phyloP scores from a whole-genome alignment of 2,797 vertebrate genomes.

The Eutrigla gurnardus region DNA sequence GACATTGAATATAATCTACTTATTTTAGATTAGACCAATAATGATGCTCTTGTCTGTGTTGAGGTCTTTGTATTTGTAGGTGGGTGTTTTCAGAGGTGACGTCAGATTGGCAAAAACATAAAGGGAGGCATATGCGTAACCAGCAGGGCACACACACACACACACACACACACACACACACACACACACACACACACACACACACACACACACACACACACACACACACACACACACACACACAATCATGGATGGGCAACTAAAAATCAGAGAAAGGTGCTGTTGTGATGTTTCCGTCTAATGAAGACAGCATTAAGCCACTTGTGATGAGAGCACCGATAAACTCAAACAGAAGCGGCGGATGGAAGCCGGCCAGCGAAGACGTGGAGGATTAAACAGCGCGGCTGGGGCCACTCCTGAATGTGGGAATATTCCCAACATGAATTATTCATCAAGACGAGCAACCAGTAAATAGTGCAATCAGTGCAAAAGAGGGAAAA shows the following conservation, averaged over 20 bases:
- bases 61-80: not conserved
- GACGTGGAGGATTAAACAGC: conserved; percentile 6
- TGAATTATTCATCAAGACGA: conserved; percentile 38
- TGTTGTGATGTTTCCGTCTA: conserved; percentile 5
- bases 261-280: conserved; percentile 6
- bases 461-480: conserved; percentile 1
- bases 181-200: conserved; percentile 11
- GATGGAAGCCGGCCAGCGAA: not conserved
- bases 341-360: not conserved
- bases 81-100: conserved; percentile 3
- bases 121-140: no score
- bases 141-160: not conserved
- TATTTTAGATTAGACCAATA: not conserved
- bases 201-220: conserved; percentile 2
- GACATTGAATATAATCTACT: not conserved
- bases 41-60: not conserved
- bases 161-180: conserved; percentile 8
- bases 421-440: not conserved
- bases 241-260: not conserved
- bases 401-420: not conserved
- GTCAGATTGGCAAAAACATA: no score
- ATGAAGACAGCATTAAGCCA: conserved; percentile 3
- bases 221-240: not conserved
- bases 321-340: conserved; percentile 17
- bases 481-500: not conserved